Percentiles rank a stretch among this genome's conserved stretches.
These are phyloP conservation scores for Rhagoletis zephyria DNA, from an alignment of 1,140 invertebrate species.

Conservation along the genomic window DNA sequence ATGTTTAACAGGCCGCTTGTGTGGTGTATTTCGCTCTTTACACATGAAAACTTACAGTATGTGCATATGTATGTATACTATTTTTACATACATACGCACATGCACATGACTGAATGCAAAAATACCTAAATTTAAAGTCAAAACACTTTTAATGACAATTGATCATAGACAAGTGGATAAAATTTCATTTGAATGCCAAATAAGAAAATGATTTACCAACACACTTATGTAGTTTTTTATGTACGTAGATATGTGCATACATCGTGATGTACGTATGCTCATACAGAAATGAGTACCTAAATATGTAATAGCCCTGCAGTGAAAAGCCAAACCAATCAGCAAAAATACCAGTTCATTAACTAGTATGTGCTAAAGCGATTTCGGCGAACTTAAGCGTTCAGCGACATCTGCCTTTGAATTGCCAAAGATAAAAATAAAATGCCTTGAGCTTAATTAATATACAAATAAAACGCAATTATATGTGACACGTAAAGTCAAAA, in stretches of 20 bases:
- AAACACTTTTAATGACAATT: constrained; percentile 73
- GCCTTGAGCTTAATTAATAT: too few species aligned
- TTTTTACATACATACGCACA: constrained; percentile 21
- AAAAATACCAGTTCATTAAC: too few species aligned
- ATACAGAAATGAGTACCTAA: not conserved
- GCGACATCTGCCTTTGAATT: too few species aligned
- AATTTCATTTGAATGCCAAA: constrained; percentile 71
- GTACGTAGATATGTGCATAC: not conserved
- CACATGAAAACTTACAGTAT: not conserved
- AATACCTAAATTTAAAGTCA: constrained; percentile 63
- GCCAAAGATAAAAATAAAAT: not conserved
- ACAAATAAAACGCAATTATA: too few species aligned
- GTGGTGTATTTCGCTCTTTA: too few species aligned
- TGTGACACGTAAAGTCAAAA: too few species aligned
- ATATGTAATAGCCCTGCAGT: not conserved
- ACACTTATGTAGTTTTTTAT: too few species aligned
- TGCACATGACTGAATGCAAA: constrained; percentile 31
- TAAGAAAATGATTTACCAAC: constrained; percentile 59
- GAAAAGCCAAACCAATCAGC: too few species aligned
- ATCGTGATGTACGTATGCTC: not conserved
- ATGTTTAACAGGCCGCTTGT: too few species aligned
- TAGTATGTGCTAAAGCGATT: too few species aligned
- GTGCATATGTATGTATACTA: not conserved
- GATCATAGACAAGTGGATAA: constrained; percentile 72
- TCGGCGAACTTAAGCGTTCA: too few species aligned